Conservation (phyloP, 2,113 vertebrate species). For the Bambusicola thoracicus region DNA sequence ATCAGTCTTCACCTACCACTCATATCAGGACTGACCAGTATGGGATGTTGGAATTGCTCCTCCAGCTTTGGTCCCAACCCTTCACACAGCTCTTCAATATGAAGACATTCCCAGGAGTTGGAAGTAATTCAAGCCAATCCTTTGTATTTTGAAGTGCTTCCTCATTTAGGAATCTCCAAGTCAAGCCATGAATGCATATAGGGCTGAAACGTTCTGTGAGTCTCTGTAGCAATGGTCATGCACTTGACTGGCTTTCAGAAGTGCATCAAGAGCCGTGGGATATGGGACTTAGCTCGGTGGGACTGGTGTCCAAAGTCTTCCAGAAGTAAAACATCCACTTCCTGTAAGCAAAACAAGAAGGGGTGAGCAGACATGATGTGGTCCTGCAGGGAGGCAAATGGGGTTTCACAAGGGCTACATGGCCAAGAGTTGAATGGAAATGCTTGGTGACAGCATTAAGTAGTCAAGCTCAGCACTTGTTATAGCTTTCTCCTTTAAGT, state of each 20-base stretch:
- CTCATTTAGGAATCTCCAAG: neutral
- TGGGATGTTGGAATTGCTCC: neutral
- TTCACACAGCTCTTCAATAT: neutral
- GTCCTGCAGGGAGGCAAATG: neutral
- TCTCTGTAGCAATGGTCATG: no score
- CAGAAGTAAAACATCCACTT: accelerated
- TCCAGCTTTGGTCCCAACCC: neutral
- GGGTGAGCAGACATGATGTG: accelerated
- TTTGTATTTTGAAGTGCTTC: neutral
- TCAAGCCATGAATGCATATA: neutral
- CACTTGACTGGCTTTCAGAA: neutral
- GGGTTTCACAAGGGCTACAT: neutral
- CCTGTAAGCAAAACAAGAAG: neutral
- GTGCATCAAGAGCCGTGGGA: neutral
- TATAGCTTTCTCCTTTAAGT: neutral
- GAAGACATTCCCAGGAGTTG: neutral
- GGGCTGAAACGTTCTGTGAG: neutral
- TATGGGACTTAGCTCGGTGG: accelerated
- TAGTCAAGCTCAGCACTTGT: neutral
- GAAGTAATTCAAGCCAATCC: neutral
- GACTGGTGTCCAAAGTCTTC: neutral
- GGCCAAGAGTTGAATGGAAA: neutral
- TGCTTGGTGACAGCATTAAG: neutral
- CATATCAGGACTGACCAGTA: neutral
- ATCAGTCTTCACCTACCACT: neutral